phyloP scores from a whole-genome alignment of 2,888 invertebrate species.

The Chouioia cunea region DNA sequence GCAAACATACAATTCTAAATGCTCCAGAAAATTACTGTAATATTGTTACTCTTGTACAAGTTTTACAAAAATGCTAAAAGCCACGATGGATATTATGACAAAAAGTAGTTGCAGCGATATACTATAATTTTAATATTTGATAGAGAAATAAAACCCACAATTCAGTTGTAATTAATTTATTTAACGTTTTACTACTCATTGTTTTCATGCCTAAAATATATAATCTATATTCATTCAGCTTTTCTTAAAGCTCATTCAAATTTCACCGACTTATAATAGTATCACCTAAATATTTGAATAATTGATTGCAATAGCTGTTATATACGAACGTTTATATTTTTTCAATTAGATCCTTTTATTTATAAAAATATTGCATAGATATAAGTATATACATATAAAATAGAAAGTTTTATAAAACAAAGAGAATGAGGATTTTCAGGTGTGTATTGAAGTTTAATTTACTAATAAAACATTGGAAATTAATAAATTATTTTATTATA shows the following conservation, averaged over 20 bases:
- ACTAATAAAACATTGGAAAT: slow-evolving; percentile 1
- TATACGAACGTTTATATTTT: too few relatives aligned
- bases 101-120: slow-evolving; percentile 29
- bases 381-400: slow-evolving; percentile 30
- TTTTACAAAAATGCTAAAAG: slow-evolving; percentile 18
- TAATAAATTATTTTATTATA: not conserved
- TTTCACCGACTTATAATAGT: not conserved
- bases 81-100: slow-evolving; percentile 3
- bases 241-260: not conserved
- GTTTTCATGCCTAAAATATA: not conserved
- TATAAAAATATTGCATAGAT: slow-evolving; percentile 20
- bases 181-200: not conserved
- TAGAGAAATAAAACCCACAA: slow-evolving; percentile 40
- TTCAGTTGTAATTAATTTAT: slow-evolving; percentile 27
- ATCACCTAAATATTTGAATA: not conserved
- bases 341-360: not conserved
- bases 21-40: slow-evolving; percentile 26
- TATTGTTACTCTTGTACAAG: slow-evolving; percentile 28
- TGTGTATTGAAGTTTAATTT: not conserved
- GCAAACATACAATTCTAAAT: slow-evolving; percentile 21
- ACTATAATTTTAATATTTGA: slow-evolving; percentile 42
- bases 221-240: not conserved
- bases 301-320: slow-evolving; percentile 1
- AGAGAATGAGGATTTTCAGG: too few relatives aligned
- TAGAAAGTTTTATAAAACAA: too few relatives aligned